These are phyloP conservation scores for Torymus texanus DNA, from an alignment of 2,888 invertebrate species.

Conservation along the genomic window DNA sequence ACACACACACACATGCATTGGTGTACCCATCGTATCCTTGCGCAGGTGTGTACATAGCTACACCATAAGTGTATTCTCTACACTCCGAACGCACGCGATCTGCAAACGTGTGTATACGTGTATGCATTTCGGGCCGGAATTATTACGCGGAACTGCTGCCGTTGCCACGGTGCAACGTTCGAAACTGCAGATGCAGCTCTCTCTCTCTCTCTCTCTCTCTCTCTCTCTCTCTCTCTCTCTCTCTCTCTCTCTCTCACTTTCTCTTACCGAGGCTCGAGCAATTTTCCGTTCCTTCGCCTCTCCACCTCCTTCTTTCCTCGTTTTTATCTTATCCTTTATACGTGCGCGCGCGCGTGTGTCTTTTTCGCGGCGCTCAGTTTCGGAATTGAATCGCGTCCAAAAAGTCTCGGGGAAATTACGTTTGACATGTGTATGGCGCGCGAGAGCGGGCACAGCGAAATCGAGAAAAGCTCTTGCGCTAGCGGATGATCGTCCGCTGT, in stretches of 20 bases:
- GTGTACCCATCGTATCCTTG: too few species aligned
- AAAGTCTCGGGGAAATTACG: constrained; percentile 34
- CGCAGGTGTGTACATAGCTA: too few species aligned
- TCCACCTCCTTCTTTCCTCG: too few species aligned
- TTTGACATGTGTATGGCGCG: constrained; percentile 16
- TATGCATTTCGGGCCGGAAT: constrained; percentile 20
- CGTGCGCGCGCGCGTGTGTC: background rate
- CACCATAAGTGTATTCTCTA: too few species aligned
- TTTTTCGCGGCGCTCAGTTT: background rate
- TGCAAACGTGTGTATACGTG: too few species aligned
- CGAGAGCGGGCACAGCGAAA: background rate
- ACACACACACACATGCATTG: too few species aligned
- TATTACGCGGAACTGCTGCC: constrained; percentile 29
- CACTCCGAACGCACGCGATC: too few species aligned
- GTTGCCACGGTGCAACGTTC: background rate
- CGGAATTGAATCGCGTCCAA: constrained; percentile 41
- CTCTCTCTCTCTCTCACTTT: too few species aligned
- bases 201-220: too few species aligned
- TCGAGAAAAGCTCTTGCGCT: background rate
- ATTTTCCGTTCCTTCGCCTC: constrained; percentile 12
- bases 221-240: too few species aligned
- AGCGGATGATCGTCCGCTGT: constrained; percentile 1
- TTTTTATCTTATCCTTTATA: constrained; percentile 22
- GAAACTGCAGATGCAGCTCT: constrained; percentile 37
- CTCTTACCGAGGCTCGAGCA: background rate